phyloP scores from a whole-genome alignment of 2,888 invertebrate genomes.

The Argyresthia albistria region DNA sequence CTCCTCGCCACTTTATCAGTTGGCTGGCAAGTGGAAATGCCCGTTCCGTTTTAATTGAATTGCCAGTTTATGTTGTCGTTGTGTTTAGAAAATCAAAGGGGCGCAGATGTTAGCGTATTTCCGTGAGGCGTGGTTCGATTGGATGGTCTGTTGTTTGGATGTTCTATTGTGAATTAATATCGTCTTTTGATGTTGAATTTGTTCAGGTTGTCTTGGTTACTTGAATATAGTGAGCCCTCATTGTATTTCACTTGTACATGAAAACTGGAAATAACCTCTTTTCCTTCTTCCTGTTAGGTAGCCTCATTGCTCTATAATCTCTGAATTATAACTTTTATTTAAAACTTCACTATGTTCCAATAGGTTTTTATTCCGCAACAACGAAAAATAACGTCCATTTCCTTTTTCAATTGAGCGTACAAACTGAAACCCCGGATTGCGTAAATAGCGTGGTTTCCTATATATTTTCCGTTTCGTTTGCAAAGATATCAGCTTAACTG shows the following conservation, averaged over 20 bases:
- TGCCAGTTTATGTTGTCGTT: not conserved
- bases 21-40: not conserved
- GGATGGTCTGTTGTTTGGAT: not conserved
- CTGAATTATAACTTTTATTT: no score
- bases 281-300: no score
- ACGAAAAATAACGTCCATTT: not conserved
- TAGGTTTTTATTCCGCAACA: not conserved
- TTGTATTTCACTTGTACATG: no score
- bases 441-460: not conserved
- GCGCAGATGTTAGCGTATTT: not conserved
- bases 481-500: not conserved
- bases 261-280: no score
- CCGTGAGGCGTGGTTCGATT: not conserved
- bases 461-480: not conserved
- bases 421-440: not conserved
- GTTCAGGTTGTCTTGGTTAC: no score
- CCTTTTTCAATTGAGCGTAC: not conserved
- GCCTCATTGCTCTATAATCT: no score
- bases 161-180: not conserved
- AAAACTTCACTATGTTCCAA: not conserved
- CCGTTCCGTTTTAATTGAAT: not conserved
- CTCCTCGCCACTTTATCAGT: not conserved
- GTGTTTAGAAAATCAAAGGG: not conserved
- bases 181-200: no score
- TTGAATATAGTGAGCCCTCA: no score